A percentile compares a stretch with the other conserved stretches of the same genome.
Conservation (phyloP, 2,888 invertebrate species). For the Pristionchus exspectatus region DNA sequence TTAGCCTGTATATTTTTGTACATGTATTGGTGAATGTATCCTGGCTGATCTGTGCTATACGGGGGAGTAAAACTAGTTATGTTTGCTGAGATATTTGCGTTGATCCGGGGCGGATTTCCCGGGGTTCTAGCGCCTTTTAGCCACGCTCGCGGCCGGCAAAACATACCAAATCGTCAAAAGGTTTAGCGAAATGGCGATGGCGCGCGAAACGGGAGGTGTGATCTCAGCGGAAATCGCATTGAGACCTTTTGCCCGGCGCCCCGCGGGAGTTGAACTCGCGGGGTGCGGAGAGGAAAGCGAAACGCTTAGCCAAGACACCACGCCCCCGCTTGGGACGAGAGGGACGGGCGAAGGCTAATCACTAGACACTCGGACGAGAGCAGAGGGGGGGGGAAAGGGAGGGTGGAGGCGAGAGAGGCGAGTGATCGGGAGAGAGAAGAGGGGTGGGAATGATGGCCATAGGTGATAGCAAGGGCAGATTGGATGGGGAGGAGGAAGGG, state of each 20-base stretch:
- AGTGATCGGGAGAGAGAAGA: background rate
- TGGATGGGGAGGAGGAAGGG: background rate
- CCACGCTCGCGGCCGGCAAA: background rate
- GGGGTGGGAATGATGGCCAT: background rate
- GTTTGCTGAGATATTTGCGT: too few relatives aligned
- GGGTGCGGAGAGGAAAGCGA: background rate
- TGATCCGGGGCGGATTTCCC: background rate
- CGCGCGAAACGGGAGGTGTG: conserved; percentile 55
- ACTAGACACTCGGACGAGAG: background rate
- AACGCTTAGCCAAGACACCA: conserved; percentile 55
- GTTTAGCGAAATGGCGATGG: background rate
- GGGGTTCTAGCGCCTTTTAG: background rate
- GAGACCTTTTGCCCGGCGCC: background rate
- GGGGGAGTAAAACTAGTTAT: too few relatives aligned
- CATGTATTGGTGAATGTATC: too few relatives aligned
- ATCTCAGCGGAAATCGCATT: conserved; percentile 47
- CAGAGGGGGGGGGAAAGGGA: background rate
- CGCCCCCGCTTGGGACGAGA: conserved; percentile 54
- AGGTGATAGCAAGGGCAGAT: background rate
- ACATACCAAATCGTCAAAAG: background rate
- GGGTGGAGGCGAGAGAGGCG: background rate
- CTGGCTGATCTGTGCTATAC: too few relatives aligned
- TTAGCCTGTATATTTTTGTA: too few relatives aligned
- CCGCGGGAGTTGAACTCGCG: conserved; percentile 42
- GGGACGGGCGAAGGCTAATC: conserved; percentile 25